Evolutionary conservation across 1,140 invertebrate species (phyloP).

Genomic region (Venustaconcha ellipsiformis): DNA sequence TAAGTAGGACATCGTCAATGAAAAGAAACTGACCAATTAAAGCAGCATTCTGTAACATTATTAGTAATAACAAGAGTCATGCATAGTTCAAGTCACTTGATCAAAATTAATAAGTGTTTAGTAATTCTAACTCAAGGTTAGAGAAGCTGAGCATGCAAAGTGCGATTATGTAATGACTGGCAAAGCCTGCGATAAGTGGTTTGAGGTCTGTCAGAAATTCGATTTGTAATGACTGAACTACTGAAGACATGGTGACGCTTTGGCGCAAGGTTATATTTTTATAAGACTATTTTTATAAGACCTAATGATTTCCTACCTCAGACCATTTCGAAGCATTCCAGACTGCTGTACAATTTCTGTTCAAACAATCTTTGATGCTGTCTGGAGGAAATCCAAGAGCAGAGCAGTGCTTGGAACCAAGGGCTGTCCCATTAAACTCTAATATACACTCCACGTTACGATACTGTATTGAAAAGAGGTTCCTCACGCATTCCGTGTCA

Average conservation of each 20-base stretch:
- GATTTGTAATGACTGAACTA: neutral
- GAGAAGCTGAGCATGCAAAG: neutral
- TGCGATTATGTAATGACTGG: neutral
- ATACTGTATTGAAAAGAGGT: conserved; percentile 14
- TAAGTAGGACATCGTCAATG: no score
- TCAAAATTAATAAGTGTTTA: no score
- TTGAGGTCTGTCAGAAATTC: neutral
- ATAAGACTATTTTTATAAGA: neutral
- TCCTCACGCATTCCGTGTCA: conserved; percentile 10
- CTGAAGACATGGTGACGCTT: neutral
- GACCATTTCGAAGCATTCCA: conserved; percentile 30
- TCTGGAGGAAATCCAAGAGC: conserved; percentile 29
- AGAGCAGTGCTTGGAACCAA: conserved; percentile 8
- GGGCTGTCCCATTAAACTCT: conserved; percentile 21
- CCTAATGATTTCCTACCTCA: conserved; percentile 11
- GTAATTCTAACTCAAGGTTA: neutral
- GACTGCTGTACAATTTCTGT: conserved; percentile 15
- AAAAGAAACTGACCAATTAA: no score
- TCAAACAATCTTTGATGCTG: conserved; percentile 18
- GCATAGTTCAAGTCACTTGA: no score
- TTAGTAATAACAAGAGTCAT: no score
- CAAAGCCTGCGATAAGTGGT: neutral
- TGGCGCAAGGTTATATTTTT: neutral
- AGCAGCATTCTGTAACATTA: no score
- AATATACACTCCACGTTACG: conserved; percentile 23